Conservation (phyloP, 2,113 vertebrate species). For the Etheostoma cragini region DNA sequence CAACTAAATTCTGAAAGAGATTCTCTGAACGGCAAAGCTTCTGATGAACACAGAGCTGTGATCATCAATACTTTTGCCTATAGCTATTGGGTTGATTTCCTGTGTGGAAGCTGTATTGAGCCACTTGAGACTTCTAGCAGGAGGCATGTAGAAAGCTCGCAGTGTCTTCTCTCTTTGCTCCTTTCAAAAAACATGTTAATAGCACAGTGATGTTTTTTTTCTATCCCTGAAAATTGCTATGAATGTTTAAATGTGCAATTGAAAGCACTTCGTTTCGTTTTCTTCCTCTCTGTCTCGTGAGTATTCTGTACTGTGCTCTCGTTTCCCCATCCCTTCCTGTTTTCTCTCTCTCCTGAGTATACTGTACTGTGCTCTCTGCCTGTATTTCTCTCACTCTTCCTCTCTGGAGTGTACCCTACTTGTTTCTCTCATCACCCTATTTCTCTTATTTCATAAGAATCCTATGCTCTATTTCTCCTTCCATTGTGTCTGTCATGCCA, state of each 20-base stretch:
- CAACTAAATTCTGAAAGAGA: slow-evolving; percentile 21
- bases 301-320: slow-evolving; percentile 6
- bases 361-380: slow-evolving; percentile 1
- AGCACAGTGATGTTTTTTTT: slow-evolving; percentile 4
- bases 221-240: slow-evolving; percentile 21
- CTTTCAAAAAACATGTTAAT: slow-evolving; percentile 45
- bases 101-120: slow-evolving; percentile 41
- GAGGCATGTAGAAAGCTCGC: slow-evolving; percentile 27
- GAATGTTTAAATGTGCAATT: slow-evolving; percentile 62
- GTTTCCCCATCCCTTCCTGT: slow-evolving; percentile 11
- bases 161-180: background rate
- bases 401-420: slow-evolving; percentile 9
- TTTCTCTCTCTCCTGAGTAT: slow-evolving; percentile 22
- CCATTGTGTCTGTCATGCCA: background rate
- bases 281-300: slow-evolving; percentile 29
- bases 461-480: background rate
- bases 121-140: slow-evolving; percentile 38
- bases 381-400: slow-evolving; percentile 1
- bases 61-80: slow-evolving; percentile 28
- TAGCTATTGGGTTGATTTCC: slow-evolving; percentile 48
- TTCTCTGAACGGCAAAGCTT: slow-evolving; percentile 11
- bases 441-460: slow-evolving; percentile 3
- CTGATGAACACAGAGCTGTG: slow-evolving; percentile 20
- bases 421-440: background rate
- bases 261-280: slow-evolving; percentile 39